Base-by-base conservation (phyloP, 2,888 invertebrate genomes). In the Agrochola litura region DNA sequence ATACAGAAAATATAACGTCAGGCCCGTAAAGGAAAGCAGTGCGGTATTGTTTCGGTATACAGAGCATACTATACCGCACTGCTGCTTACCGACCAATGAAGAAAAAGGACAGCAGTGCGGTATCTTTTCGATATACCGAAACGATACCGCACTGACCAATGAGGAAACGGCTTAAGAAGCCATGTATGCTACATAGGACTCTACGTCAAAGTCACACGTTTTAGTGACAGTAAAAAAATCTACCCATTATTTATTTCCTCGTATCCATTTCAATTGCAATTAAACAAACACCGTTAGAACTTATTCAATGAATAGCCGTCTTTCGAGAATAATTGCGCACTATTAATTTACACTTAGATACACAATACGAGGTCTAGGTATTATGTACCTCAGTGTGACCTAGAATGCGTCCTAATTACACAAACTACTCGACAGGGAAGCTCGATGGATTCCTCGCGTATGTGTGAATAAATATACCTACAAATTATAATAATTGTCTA, bases 391-490 rank as follows among this genome's bases (percentile, higher is more conserved):
- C 25, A n/a, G 54, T 58, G 14, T 68, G 68, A 77, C 73, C 63
- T 74, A 74, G 65, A 81, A 83, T 69, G 54, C 63, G 61, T 79
- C 52, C 65, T 76, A 79, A 84, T 79, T 77, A 85, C 64, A 64
- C 76, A 76, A 12, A 58, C 25, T 60, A 76, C 69, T 73, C 56
- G 30, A 69, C 65, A 69, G 54, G 77, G 78, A 86, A 81, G 83
- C 83, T 86, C 76, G 85, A 81, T 84, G 83, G 86, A 90, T 89
- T 89, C 89, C 88, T 79, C 89, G 89, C 76, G 79, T 81, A 86
- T 81, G 81, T 91, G 91, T 86, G 89, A 90, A 91, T 90, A 88
- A 92, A 89, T 88, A 91, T 76, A 88, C 83, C 81, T 79, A 86
- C 86, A 85, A 88, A 88, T 87, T 63, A 79, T 64, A 73, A 79